Evolutionary conservation across 1,140 invertebrate genomes (phyloP).

Genomic region (Hormaphis cornu): DNA sequence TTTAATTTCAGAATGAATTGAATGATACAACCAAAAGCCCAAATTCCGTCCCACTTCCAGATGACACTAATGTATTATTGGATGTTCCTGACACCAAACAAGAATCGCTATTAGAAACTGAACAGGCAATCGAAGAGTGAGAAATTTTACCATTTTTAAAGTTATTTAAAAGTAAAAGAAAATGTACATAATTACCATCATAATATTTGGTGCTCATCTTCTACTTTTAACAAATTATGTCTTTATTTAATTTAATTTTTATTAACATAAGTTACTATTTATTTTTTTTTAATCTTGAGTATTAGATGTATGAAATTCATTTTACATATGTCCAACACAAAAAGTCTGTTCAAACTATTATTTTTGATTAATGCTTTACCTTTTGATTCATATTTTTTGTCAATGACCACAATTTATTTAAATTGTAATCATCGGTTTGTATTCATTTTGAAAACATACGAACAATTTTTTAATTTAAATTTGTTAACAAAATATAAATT

Average conservation of each 20-base stretch:
- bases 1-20: slow-evolving; percentile 3
- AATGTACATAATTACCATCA: slow-evolving; percentile 20
- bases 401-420: neutral
- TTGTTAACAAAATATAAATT: neutral
- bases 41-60: slow-evolving; percentile 24
- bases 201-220: neutral
- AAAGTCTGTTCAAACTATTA: neutral
- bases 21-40: neutral
- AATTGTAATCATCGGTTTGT: neutral
- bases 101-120: slow-evolving; percentile 4
- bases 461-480: slow-evolving; percentile 1
- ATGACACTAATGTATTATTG: slow-evolving; percentile 19
- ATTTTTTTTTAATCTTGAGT: neutral
- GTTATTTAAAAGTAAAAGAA: neutral
- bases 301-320: neutral
- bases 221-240: slow-evolving; percentile 19
- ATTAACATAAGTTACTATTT: slow-evolving; percentile 11
- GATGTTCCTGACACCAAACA: slow-evolving; percentile 13
- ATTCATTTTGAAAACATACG: neutral
- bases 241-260: neutral
- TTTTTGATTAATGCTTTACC: neutral
- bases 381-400: neutral
- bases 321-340: neutral
- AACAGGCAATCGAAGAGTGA: slow-evolving; percentile 29
- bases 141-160: neutral